Conservation (phyloP, 2,888 invertebrate genomes). For the Seira sanloemensis region DNA sequence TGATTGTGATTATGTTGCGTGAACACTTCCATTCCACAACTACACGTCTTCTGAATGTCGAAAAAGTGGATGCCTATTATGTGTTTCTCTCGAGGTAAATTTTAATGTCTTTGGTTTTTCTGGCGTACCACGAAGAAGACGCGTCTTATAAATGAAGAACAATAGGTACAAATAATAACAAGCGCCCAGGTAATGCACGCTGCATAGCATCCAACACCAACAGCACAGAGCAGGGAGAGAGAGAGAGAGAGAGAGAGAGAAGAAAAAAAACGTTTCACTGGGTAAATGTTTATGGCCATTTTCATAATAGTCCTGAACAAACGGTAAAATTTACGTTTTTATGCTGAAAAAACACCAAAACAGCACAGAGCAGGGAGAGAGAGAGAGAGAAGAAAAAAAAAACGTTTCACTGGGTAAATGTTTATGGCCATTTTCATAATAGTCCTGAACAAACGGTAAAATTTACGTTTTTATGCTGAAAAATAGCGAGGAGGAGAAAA, state of each 20-base stretch:
- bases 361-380: too few relatives aligned
- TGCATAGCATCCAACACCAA: too few relatives aligned
- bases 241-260: background rate
- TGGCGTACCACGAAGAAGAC: background rate
- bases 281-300: background rate
- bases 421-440: background rate
- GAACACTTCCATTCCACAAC: constrained; percentile 1
- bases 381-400: too few relatives aligned
- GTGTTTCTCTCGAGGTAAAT: background rate
- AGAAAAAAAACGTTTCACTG: too few relatives aligned
- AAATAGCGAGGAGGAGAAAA: background rate
- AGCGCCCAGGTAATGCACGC: too few relatives aligned
- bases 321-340: too few relatives aligned
- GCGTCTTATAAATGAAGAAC: constrained; percentile 1
- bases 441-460: background rate
- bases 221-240: too few relatives aligned
- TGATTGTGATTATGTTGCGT: constrained; percentile 4
- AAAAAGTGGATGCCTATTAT: background rate
- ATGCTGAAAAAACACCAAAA: too few relatives aligned
- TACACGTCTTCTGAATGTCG: background rate
- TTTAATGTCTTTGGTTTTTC: background rate
- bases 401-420: background rate
- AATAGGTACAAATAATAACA: too few relatives aligned
- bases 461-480: background rate
- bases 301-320: background rate